Conservation (phyloP, 2,113 vertebrate species). For the Sitta europaea region DNA sequence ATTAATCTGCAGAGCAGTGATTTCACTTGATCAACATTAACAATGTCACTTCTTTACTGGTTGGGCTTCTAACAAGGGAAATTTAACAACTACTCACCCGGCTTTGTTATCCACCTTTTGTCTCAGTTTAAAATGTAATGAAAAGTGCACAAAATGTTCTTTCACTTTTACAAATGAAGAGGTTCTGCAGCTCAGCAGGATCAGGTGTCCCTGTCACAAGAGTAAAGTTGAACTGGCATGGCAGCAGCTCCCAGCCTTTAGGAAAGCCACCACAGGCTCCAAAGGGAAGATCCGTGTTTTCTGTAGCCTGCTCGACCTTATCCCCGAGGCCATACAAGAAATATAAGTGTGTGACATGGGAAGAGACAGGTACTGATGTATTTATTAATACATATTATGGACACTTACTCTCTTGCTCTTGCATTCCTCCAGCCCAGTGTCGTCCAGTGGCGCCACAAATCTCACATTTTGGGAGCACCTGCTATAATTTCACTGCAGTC, state of each 20-base stretch:
- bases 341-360: no score
- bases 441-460: background rate
- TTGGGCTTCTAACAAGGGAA: background rate
- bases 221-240: fast-evolving
- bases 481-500: background rate
- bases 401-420: background rate
- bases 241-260: background rate
- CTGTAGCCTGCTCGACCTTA: background rate
- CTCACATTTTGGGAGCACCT: background rate
- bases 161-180: background rate
- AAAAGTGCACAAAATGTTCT: background rate
- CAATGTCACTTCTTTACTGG: background rate
- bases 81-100: conserved; percentile 20
- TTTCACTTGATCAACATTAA: conserved; percentile 35
- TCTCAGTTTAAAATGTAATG: background rate
- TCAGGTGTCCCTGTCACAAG: background rate
- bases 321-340: background rate
- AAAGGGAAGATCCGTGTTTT: fast-evolving
- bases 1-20: background rate
- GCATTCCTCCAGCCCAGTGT: background rate
- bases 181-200: background rate
- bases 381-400: background rate
- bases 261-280: background rate
- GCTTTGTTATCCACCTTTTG: conserved; percentile 5
- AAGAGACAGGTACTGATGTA: background rate